Conservation (phyloP, 2,797 vertebrate species). For the Pipistrellus pygmaeus region DNA sequence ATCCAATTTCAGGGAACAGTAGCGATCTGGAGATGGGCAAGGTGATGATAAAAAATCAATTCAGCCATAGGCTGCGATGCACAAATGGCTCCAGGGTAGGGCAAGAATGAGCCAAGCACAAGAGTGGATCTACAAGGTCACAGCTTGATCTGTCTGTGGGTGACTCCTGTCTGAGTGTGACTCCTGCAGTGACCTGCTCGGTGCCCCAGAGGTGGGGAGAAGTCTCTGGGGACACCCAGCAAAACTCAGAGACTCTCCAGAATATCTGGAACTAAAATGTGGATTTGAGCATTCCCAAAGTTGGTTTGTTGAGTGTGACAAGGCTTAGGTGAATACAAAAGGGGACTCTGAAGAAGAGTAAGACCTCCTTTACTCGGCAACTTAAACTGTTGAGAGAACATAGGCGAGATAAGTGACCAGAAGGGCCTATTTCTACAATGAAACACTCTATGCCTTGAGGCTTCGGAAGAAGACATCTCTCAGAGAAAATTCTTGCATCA, state of each 20-base stretch:
- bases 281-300: not conserved
- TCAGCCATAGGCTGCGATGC: constrained; percentile 75
- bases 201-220: not conserved
- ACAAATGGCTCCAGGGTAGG: constrained; percentile 73
- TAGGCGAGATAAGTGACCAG: not conserved
- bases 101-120: not conserved
- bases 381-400: not conserved
- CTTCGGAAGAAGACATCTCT: not conserved
- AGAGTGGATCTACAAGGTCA: not conserved
- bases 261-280: not conserved
- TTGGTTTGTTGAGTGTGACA: not conserved
- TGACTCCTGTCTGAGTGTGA: too few species aligned
- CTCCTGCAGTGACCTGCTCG: not conserved
- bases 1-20: constrained; percentile 84
- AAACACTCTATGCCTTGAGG: not conserved
- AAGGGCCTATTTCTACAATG: not conserved
- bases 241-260: not conserved
- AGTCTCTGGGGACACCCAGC: not conserved
- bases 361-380: not conserved
- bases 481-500: not conserved
- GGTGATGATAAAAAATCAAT: constrained; percentile 81
- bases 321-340: not conserved
- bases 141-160: not conserved
- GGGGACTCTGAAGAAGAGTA: not conserved
- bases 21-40: constrained; percentile 77